phyloP scores from a whole-genome alignment of 2,888 invertebrate species.

The Rutpela maculata region DNA sequence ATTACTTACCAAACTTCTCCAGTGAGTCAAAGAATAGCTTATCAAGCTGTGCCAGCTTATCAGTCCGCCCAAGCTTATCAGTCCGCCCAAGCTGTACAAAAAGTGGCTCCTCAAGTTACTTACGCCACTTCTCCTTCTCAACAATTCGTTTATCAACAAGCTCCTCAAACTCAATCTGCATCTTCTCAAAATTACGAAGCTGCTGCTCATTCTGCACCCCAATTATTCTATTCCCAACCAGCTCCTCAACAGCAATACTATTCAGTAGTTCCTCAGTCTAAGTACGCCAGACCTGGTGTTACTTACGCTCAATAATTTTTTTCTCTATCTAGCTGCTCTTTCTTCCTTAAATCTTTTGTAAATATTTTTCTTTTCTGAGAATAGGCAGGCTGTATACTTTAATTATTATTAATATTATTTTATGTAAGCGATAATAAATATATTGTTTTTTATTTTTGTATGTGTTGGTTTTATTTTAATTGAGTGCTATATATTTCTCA shows the following conservation, averaged over 20 bases:
- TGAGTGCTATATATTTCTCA: too few species aligned
- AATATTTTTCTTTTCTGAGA: constrained; percentile 47
- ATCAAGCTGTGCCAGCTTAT: constrained; percentile 8
- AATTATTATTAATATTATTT: constrained; percentile 25
- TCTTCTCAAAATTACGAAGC: constrained; percentile 41
- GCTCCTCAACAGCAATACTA: constrained; percentile 54
- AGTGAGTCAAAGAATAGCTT: constrained; percentile 13
- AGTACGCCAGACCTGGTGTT: constrained; percentile 56
- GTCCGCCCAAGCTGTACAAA: constrained; percentile 42
- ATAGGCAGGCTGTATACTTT: constrained; percentile 32
- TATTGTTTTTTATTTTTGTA: constrained; percentile 29
- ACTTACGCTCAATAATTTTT: constrained; percentile 55
- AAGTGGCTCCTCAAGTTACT: constrained; percentile 48
- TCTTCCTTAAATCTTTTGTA: constrained; percentile 52
- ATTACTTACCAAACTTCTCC: constrained; percentile 34
- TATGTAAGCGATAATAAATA: constrained; percentile 28
- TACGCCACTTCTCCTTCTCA: constrained; percentile 42
- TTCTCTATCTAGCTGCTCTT: constrained; percentile 44
- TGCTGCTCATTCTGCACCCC: constrained; percentile 51
- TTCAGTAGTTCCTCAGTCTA: constrained; percentile 56
- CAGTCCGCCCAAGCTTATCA: constrained; percentile 35
- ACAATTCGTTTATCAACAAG: constrained; percentile 43
- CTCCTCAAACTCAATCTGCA: constrained; percentile 33
- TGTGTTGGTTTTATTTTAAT: neutral
- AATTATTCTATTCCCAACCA: constrained; percentile 53